Base-by-base conservation (phyloP, 2,888 invertebrate genomes). In the Pedicia rivosa region DNA sequence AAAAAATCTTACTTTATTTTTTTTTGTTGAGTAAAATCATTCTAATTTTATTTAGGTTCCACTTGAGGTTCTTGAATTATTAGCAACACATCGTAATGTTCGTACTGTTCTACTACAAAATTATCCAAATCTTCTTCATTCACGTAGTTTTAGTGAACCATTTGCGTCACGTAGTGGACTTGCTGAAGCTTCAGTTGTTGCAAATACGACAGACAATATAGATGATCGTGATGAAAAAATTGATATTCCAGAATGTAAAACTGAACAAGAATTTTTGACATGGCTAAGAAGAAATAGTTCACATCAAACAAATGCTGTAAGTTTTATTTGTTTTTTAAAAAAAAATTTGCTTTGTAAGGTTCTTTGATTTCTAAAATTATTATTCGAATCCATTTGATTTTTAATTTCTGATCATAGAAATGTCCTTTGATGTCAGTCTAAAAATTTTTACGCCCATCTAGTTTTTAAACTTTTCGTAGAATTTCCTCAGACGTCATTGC, bases 101-200 rank as follows among this genome's bases (percentile, higher is more conserved):
- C 79, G 79, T 52, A 74, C 75, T 39, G 73, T 79, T 6, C 52
- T 83, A 12, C 59, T 81, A 39, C 75, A 78, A 47, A 79, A 79
- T 55, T 82, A 81, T 54, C 82, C 83, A 0, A 74, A 72, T 36
- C 61, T 81, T 12, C 63, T 83, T 54, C 67, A 76, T 37, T 79
- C 80, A 22, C 63, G 75, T 34, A 80, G 80, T 54, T 78, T 80
- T 48, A 80, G 80, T 50, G 80, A 80, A 37, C 47, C 44, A 8
- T 39, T 44, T 35, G 39, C 47, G 66, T 40, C 41, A 24, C 32
- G 40, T 17, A 38, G 38, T 29, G 42, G 40, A 19, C 37, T 13
- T 24, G 24, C 8, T 10, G 8, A 24, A 7, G 24, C 3, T 24
- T 8, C 5, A 24, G 24, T 10, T 5, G 24, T 3, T 24, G 42